phyloP scores from a whole-genome alignment of 2,888 invertebrate species.

The Ophion ventricosus region DNA sequence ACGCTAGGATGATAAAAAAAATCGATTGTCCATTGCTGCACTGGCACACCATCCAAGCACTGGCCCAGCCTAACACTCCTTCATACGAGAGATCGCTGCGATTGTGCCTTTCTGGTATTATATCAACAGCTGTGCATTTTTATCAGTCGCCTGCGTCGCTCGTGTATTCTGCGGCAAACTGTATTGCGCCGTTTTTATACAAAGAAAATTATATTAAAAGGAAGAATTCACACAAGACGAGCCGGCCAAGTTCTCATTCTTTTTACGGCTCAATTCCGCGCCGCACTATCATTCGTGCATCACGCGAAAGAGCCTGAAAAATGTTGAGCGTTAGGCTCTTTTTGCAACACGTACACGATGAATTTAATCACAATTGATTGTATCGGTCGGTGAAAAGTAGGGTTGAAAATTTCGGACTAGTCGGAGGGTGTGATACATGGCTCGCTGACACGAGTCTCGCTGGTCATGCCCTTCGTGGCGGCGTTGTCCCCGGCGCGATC shows the following conservation, averaged over 20 bases:
- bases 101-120: not conserved
- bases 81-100: too few relatives aligned
- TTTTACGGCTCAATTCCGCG: slow-evolving; percentile 18
- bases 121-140: not conserved
- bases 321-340: too few relatives aligned
- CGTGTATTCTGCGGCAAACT: not conserved
- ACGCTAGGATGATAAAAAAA: too few relatives aligned
- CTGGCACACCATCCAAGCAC: too few relatives aligned
- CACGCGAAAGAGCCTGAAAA: slow-evolving; percentile 5
- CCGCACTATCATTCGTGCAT: slow-evolving; percentile 5
- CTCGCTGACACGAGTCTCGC: slow-evolving; percentile 7
- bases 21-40: too few relatives aligned
- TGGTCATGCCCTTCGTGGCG: slow-evolving; percentile 29
- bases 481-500: slow-evolving; percentile 22
- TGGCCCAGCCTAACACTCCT: too few relatives aligned
- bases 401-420: too few relatives aligned
- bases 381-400: too few relatives aligned
- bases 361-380: too few relatives aligned
- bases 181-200: not conserved
- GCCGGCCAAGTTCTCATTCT: not conserved
- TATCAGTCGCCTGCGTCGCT: not conserved
- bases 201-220: not conserved
- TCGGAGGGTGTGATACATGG: slow-evolving; percentile 39
- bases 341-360: too few relatives aligned
- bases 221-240: not conserved